Evolutionary conservation across 2,797 vertebrate species (phyloP).

Genomic region (Argya squamiceps): DNA sequence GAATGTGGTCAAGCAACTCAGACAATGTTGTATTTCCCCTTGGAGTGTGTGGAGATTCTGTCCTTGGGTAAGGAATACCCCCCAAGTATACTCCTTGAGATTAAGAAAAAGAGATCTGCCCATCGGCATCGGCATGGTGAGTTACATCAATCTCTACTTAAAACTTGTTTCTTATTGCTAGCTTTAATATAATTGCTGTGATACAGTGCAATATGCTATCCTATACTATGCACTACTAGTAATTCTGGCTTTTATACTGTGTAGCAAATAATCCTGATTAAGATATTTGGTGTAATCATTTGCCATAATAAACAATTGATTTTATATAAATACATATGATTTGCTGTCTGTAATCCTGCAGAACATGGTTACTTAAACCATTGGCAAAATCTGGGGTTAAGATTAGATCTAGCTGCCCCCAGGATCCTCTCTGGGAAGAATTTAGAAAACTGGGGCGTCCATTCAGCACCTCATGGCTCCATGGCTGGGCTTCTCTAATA

Average conservation of each 20-base stretch:
- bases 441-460: not conserved
- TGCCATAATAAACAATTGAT: too few species aligned
- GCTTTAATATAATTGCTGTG: not conserved
- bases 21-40: not conserved
- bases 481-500: not conserved
- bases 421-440: not conserved
- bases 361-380: accelerated
- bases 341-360: not conserved
- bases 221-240: not conserved
- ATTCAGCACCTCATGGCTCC: not conserved
- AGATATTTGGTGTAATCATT: not conserved
- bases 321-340: not conserved
- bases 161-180: not conserved
- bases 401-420: too few species aligned
- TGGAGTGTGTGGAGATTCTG: not conserved
- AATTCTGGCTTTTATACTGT: not conserved
- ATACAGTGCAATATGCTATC: not conserved
- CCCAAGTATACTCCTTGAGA: accelerated
- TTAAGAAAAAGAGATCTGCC: not conserved
- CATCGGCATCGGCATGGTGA: not conserved
- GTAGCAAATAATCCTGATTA: not conserved
- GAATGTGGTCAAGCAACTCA: not conserved
- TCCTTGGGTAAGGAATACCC: not conserved
- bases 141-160: not conserved
- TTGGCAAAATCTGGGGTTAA: not conserved